Conservation (phyloP, 2,797 vertebrate genomes). For the Bryconaethiops microstoma region DNA sequence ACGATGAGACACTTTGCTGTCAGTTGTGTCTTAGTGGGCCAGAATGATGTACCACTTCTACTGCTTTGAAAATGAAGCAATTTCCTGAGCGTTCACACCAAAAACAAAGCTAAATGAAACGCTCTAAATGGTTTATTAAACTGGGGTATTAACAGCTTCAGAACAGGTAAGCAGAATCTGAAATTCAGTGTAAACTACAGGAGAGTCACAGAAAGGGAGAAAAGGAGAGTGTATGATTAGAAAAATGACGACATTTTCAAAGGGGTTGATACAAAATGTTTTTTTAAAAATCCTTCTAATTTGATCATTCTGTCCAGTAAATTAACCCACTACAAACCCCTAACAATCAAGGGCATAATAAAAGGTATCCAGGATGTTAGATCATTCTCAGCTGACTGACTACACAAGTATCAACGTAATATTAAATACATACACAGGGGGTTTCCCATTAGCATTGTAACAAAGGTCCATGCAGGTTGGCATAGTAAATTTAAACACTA, state of each 20-base stretch:
- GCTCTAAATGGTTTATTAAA: not conserved
- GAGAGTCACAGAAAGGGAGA: not conserved
- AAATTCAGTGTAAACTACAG: conserved; percentile 31
- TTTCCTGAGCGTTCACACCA: conserved; percentile 15
- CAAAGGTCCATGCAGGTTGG: not conserved
- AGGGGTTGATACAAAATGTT: conserved; percentile 2
- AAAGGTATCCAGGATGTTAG: not conserved
- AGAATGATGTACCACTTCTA: not conserved
- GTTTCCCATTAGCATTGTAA: conserved; percentile 14
- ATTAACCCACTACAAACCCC: not conserved
- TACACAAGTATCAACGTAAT: conserved; percentile 18
- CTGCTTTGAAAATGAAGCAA: not conserved
- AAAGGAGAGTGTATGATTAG: not conserved
- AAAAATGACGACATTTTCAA: not conserved
- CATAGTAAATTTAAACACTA: not conserved
- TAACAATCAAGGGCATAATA: not conserved
- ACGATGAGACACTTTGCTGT: not conserved
- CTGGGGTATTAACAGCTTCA: not conserved
- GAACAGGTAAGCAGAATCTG: not conserved
- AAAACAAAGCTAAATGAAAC: not conserved
- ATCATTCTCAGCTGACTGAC: conserved; percentile 7
- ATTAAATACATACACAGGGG: conserved; percentile 9
- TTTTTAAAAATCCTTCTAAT: not conserved
- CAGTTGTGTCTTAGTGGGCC: not conserved
- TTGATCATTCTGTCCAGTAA: not conserved